Evolutionary conservation across 2,113 vertebrate species (phyloP).

Genomic region (Eira barbara): DNA sequence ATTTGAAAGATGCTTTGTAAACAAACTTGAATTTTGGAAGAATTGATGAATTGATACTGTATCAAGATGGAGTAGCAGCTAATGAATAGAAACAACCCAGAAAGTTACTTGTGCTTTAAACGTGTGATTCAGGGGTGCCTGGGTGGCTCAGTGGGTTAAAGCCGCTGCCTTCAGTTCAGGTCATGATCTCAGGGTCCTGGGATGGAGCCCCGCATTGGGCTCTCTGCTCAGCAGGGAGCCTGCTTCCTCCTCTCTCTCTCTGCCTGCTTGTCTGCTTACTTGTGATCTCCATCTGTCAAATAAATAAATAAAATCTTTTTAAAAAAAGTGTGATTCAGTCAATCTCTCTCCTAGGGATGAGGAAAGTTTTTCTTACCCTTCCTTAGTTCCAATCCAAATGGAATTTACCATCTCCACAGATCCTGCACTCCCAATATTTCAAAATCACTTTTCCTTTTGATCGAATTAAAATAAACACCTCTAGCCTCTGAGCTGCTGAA

Average conservation of each 20-base stretch:
- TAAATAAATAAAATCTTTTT: too few relatives aligned
- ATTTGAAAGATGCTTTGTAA: not conserved
- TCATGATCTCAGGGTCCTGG: too few relatives aligned
- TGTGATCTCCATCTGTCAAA: too few relatives aligned
- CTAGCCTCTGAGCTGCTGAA: not conserved
- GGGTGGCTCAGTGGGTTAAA: too few relatives aligned
- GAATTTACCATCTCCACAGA: not conserved
- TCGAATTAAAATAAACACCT: not conserved
- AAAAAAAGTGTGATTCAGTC: not conserved
- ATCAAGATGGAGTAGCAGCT: not conserved
- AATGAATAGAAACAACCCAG: not conserved
- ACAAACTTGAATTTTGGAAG: not conserved
- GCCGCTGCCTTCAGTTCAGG: too few relatives aligned
- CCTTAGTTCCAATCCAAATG: not conserved
- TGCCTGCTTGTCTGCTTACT: too few relatives aligned
- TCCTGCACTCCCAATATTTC: not conserved
- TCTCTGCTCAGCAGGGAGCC: too few relatives aligned
- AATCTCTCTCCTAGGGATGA: not conserved
- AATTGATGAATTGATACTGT: not conserved
- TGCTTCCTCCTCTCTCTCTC: too few relatives aligned
- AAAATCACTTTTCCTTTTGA: not conserved
- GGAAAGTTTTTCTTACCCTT: not conserved
- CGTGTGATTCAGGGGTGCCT: not conserved
- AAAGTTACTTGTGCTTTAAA: not conserved
- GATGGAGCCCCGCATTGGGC: too few relatives aligned